These are phyloP conservation scores for Meteorus colon DNA, from an alignment of 2,888 invertebrate genomes.

Conservation along the genomic window DNA sequence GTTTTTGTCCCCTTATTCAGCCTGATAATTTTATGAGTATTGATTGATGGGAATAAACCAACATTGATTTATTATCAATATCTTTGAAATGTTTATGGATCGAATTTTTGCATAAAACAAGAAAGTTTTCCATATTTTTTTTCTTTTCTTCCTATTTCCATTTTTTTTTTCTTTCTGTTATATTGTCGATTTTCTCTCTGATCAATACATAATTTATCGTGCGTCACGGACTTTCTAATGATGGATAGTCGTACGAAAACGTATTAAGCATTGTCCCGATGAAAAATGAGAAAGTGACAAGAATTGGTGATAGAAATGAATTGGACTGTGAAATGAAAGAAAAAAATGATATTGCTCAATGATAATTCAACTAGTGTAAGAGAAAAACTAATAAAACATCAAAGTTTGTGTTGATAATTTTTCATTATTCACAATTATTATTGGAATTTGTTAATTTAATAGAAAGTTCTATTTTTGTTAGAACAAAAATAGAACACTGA, in stretches of 20 bases:
- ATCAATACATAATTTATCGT: constrained; percentile 54
- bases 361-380: neutral
- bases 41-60: neutral
- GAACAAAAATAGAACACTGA: neutral
- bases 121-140: neutral
- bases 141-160: neutral
- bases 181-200: constrained; percentile 57
- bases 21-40: neutral
- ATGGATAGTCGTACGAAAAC: constrained; percentile 31
- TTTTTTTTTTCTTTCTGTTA: constrained; percentile 44
- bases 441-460: neutral
- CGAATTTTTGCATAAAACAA: neutral
- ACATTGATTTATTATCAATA: neutral
- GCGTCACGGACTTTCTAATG: constrained; percentile 64
- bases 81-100: neutral
- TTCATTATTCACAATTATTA: neutral
- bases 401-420: neutral
- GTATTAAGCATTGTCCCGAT: constrained; percentile 37
- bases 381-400: neutral
- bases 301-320: constrained; percentile 43
- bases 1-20: neutral
- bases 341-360: constrained; percentile 8
- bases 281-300: constrained; percentile 50
- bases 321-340: constrained; percentile 17
- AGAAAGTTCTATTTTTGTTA: neutral